Evolutionary conservation across 1,140 invertebrate genomes (phyloP).

Genomic region (Polyergus mexicanus): DNA sequence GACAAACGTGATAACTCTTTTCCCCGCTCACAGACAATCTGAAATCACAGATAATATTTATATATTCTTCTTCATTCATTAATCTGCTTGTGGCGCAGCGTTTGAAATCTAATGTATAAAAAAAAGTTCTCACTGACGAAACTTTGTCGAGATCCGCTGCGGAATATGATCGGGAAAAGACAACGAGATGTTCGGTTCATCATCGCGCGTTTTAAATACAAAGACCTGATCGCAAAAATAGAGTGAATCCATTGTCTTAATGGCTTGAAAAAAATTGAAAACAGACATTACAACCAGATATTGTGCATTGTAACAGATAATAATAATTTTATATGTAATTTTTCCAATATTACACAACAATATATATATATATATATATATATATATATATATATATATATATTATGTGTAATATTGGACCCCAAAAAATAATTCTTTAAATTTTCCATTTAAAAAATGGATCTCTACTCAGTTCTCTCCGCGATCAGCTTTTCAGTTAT

Average conservation of each 20-base stretch:
- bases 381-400: no score
- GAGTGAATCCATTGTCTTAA: neutral
- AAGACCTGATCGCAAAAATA: neutral
- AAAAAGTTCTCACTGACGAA: slow-evolving; percentile 74
- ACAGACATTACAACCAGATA: neutral
- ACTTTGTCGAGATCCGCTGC: slow-evolving; percentile 63
- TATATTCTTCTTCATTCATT: slow-evolving; percentile 72
- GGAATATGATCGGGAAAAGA: slow-evolving; percentile 34
- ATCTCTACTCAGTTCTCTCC: neutral
- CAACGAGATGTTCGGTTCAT: slow-evolving; percentile 25
- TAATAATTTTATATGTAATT: neutral
- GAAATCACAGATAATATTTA: slow-evolving; percentile 82
- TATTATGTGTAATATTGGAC: neutral
- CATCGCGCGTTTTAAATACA: neutral
- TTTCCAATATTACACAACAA: no score
- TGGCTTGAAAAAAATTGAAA: neutral
- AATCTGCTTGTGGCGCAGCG: slow-evolving; percentile 80
- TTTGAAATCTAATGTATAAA: slow-evolving; percentile 83
- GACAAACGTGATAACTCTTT: slow-evolving; percentile 63
- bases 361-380: no score
- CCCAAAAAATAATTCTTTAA: neutral
- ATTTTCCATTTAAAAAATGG: neutral
- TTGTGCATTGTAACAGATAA: neutral
- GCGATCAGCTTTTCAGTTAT: slow-evolving; percentile 5
- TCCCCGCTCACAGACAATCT: slow-evolving; percentile 66